Percentiles rank a stretch among this genome's conserved stretches.
Conservation (phyloP, 1,140 invertebrate genomes). For the Tetramorium alpestre region DNA sequence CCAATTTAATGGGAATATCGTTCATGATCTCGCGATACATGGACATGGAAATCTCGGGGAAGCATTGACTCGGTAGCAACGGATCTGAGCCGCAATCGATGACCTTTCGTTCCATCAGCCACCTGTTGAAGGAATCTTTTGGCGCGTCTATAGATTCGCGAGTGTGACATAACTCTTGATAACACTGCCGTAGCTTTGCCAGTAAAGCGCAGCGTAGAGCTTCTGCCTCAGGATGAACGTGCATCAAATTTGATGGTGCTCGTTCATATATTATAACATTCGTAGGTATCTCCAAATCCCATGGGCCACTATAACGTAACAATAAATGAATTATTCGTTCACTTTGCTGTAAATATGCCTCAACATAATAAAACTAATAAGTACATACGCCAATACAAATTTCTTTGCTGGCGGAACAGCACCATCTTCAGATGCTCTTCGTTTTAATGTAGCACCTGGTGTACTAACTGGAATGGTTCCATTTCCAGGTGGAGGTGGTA, state of each 20-base stretch:
- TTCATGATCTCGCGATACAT: conserved; percentile 99
- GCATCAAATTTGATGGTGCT: conserved; percentile 92
- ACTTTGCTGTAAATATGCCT: background rate
- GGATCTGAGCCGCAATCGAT: conserved; percentile 95
- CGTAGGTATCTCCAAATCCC: conserved; percentile 97
- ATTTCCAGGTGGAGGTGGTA: conserved; percentile 86
- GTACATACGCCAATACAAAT: conserved; percentile 90
- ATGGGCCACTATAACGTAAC: conserved; percentile 91
- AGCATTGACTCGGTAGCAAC: conserved; percentile 95
- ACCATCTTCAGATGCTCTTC: conserved; percentile 92
- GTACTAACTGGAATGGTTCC: conserved; percentile 83
- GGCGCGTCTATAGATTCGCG: conserved; percentile 98
- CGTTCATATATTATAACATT: conserved; percentile 98
- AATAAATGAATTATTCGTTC: conserved; percentile 33
- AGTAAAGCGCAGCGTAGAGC: conserved; percentile 91
- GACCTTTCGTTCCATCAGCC: conserved; percentile 98
- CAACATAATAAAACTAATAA: conserved; percentile 3
- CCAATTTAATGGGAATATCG: conserved; percentile 98
- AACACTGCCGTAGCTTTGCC: conserved; percentile 94
- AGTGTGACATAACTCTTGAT: conserved; percentile 97
- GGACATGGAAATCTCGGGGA: conserved; percentile 95
- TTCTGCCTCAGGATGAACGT: conserved; percentile 97
- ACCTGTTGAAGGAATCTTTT: conserved; percentile 98
- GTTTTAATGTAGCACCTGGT: conserved; percentile 87
- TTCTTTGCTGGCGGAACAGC: conserved; percentile 91